Conservation (phyloP, 1,140 invertebrate genomes). For the Paraescarpia echinospica region DNA sequence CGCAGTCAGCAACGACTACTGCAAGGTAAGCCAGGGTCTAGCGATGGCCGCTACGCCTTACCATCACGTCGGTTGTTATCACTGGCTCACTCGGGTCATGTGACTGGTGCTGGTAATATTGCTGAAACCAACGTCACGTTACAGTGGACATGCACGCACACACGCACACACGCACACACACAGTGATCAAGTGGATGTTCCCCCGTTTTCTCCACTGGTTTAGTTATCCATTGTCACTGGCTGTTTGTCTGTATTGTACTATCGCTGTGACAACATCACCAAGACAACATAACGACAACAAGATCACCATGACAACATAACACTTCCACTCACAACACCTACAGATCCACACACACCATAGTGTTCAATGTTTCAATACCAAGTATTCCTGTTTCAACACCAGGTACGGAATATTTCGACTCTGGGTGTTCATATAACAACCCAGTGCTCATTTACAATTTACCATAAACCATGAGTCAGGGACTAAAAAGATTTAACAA, state of each 20-base stretch:
- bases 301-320: not conserved
- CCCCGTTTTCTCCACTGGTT: not conserved
- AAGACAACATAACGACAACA: not conserved
- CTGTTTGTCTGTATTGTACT: too few relatives aligned
- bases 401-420: not conserved
- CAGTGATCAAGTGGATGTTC: not conserved
- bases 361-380: not conserved
- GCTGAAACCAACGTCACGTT: conserved; percentile 8
- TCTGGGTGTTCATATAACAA: too few relatives aligned
- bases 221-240: too few relatives aligned
- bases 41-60: conserved; percentile 26
- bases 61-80: conserved; percentile 37
- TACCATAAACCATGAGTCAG: too few relatives aligned
- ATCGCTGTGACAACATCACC: not conserved
- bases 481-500: too few relatives aligned
- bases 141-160: conserved; percentile 11
- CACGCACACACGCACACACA: conserved; percentile 21
- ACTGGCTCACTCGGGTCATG: not conserved
- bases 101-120: conserved; percentile 9
- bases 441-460: too few relatives aligned
- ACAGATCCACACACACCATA: too few relatives aligned
- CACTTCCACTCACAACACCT: too few relatives aligned
- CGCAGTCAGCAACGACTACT: not conserved
- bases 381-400: not conserved
- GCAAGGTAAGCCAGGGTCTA: not conserved